Base-by-base conservation (phyloP, 2,888 invertebrate genomes). In the Clistopyga incitator region DNA sequence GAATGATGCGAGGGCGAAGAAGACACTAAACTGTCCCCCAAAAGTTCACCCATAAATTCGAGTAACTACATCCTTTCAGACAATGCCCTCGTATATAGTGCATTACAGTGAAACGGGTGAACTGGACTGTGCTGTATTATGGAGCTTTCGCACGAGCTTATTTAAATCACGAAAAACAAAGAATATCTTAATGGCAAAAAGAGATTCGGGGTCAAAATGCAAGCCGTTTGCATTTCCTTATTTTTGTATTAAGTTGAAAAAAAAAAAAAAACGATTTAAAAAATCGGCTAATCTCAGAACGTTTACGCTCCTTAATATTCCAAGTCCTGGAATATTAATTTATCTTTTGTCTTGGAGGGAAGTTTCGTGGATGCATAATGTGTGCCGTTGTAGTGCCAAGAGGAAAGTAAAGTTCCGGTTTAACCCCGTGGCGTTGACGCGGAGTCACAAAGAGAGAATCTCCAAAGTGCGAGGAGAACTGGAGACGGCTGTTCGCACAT, bases 11-110 rank as follows among this genome's bases (percentile, higher is more conserved):
- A 20, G 68, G 20, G 68, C 47, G 23, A 84, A 83, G 79, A 72
- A 72, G 79, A 56, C 84, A 74, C 84, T 88, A 87, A 89, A 86
- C 86, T 86, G 87, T 88, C 85, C 84, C 82, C 84, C 82, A 87
- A 87, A 88, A 88, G 88, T 90, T 89, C 88, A 84, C 87, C 88
- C 90, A 91, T 91, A 91, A 92, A 92, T 90, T 90, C 89, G 87
- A 88, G 79, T 88, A 87, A 88, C 72, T 87, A 84, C 84, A 86
- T 89, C 86, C 88, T 90, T 88, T 87, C 86, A 80, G 83, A 59
- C 45, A 42, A 45, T 59, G 42, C 11, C 47, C 59, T 72, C 72
- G 23, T 47, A 59, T n/a, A 59, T 65, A 45, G 13, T 15, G n/a
- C 38, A 45, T 45, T 59, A 56, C 25, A 11, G 72, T 56, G 3